phyloP scores from a whole-genome alignment of 92 coral and sea anemone species.

The Phenganax subtilis region DNA sequence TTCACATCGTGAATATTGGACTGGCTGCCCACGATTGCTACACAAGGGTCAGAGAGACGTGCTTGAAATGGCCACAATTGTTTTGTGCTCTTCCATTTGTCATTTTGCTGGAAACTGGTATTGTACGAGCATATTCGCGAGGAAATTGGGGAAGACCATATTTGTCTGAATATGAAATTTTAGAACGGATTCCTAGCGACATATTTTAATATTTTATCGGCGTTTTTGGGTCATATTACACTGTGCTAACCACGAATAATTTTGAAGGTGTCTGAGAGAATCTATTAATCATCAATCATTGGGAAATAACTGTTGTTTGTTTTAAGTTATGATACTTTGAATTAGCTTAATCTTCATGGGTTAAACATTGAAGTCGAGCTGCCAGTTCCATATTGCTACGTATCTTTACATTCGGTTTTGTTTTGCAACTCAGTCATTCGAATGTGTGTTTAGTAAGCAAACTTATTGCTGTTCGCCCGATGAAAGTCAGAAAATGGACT shows the following conservation, averaged over 20 bases:
- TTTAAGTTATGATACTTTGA: conserved; percentile 1
- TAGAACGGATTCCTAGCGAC: background rate
- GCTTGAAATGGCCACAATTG: no score
- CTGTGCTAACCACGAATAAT: background rate
- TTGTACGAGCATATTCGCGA: background rate
- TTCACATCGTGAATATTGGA: no score
- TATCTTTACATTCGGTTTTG: background rate
- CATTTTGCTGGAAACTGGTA: background rate
- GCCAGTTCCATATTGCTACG: background rate
- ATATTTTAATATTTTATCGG: conserved; percentile 8
- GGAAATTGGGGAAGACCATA: background rate
- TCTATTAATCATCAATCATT: background rate
- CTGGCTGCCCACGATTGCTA: no score
- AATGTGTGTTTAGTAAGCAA: background rate
- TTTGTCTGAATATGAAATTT: conserved; percentile 7
- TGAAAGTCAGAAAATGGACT: conserved; percentile 18
- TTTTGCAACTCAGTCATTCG: conserved; percentile 3
- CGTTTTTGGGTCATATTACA: background rate
- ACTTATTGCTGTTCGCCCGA: background rate
- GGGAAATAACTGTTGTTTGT: conserved; percentile 5
- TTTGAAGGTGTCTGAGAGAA: conserved; percentile 1
- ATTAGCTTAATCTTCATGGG: background rate
- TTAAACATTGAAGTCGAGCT: background rate
- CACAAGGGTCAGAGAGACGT: no score
- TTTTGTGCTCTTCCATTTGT: no score